Conservation (phyloP, 2,888 invertebrate genomes). For the Nebria brevicollis region DNA sequence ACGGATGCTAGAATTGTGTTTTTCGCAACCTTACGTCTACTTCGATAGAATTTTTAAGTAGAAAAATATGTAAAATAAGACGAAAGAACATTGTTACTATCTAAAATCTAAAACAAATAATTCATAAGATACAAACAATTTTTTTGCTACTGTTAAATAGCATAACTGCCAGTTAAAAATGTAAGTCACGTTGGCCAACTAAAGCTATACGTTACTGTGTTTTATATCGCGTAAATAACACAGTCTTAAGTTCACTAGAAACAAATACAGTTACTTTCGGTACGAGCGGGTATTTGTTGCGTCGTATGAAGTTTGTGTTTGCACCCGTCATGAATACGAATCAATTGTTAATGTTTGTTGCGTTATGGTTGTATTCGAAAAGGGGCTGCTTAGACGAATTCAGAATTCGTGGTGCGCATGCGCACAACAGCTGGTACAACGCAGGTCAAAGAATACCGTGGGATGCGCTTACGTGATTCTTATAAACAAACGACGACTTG, state of each 20-base stretch:
- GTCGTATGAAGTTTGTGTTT: slow-evolving; percentile 3
- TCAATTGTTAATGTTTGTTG: slow-evolving; percentile 15
- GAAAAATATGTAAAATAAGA: background rate
- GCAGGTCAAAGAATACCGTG: slow-evolving; percentile 20
- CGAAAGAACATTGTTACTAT: background rate
- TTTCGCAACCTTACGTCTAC: background rate
- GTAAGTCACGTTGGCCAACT: slow-evolving; percentile 28
- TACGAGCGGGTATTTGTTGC: slow-evolving; percentile 34
- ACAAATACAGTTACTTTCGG: slow-evolving; percentile 12
- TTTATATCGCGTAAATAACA: slow-evolving; percentile 1
- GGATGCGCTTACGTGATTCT: slow-evolving; percentile 21
- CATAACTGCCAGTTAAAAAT: slow-evolving; percentile 6
- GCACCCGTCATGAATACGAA: slow-evolving; percentile 33
- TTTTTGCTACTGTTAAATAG: background rate
- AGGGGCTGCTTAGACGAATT: slow-evolving; percentile 18
- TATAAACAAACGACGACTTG: background rate
- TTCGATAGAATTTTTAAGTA: background rate
- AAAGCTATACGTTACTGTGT: background rate
- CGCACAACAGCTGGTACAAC: background rate
- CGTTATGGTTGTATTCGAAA: slow-evolving; percentile 14
- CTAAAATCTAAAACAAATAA: background rate
- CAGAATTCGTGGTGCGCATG: slow-evolving; percentile 7
- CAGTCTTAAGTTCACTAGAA: slow-evolving; percentile 1
- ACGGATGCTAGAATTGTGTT: no score
- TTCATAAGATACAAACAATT: background rate